phyloP scores from a whole-genome alignment of 2,888 invertebrate species.

The Tenthredo scrophulariae region DNA sequence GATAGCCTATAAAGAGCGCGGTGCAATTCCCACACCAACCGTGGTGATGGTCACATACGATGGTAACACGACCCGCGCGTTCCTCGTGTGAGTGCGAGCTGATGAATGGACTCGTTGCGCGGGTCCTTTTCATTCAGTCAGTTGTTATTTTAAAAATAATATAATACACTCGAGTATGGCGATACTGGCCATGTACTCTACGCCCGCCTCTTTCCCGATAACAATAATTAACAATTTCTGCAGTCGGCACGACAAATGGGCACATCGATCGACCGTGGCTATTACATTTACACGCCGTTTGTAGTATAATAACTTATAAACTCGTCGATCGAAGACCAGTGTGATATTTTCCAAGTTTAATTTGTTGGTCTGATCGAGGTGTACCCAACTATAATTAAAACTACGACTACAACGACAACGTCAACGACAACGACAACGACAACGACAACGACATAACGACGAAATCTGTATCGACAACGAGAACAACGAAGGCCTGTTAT shows the following conservation, averaged over 20 bases:
- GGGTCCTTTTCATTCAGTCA: conserved; percentile 42
- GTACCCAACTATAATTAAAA: background rate
- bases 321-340: background rate
- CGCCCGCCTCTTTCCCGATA: background rate
- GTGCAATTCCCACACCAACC: conserved; percentile 13
- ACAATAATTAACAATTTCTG: conserved; percentile 24
- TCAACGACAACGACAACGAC: background rate
- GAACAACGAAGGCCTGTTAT: background rate
- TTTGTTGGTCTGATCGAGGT: background rate
- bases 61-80: conserved; percentile 6
- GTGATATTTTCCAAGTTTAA: background rate
- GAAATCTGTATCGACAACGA: background rate
- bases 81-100: conserved; percentile 42
- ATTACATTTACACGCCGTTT: conserved; percentile 10
- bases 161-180: conserved; percentile 16
- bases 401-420: background rate
- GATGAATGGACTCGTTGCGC: conserved; percentile 50
- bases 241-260: conserved; percentile 21
- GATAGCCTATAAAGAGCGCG: background rate
- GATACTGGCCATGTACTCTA: background rate
- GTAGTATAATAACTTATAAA: background rate
- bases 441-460: background rate
- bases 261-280: conserved; percentile 34
- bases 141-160: conserved; percentile 24
- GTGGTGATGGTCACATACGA: conserved; percentile 10